These are phyloP conservation scores for Pardosa pseudoannulata DNA, from an alignment of 2,888 invertebrate species.

Conservation along the genomic window DNA sequence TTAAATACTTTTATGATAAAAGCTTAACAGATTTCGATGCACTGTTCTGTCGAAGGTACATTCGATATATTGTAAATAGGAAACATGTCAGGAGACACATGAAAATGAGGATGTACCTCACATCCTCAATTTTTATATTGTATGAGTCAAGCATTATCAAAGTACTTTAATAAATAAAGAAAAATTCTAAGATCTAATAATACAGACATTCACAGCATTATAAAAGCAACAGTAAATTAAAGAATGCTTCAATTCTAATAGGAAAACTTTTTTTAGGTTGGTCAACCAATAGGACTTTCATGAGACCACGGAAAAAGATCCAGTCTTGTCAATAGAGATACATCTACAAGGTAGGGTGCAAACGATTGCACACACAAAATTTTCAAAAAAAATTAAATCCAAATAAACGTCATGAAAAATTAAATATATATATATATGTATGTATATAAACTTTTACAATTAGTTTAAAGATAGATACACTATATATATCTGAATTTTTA, in stretches of 20 bases:
- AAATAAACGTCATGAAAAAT: too few relatives aligned
- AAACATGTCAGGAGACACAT: conserved; percentile 25
- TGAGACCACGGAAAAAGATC: too few relatives aligned
- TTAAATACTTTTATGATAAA: conserved; percentile 40
- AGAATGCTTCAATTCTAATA: too few relatives aligned
- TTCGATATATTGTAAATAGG: conserved; percentile 23
- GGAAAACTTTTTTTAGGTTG: too few relatives aligned
- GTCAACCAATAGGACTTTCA: too few relatives aligned
- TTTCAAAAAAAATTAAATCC: neutral
- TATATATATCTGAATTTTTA: conserved; percentile 21
- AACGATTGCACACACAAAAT: neutral
- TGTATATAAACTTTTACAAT: too few relatives aligned
- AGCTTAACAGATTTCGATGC: conserved; percentile 57
- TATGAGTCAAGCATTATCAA: neutral
- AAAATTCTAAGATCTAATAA: neutral
- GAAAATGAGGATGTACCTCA: neutral
- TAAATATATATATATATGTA: too few relatives aligned
- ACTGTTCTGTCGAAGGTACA: conserved; percentile 45
- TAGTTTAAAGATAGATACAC: neutral
- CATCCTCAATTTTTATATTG: neutral
- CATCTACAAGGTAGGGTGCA: neutral
- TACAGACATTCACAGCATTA: neutral
- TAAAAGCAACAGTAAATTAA: too few relatives aligned
- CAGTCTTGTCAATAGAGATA: neutral
- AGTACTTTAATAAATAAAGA: neutral